phyloP scores from a whole-genome alignment of 2,888 invertebrate genomes.

The Sussaba pulchella region DNA sequence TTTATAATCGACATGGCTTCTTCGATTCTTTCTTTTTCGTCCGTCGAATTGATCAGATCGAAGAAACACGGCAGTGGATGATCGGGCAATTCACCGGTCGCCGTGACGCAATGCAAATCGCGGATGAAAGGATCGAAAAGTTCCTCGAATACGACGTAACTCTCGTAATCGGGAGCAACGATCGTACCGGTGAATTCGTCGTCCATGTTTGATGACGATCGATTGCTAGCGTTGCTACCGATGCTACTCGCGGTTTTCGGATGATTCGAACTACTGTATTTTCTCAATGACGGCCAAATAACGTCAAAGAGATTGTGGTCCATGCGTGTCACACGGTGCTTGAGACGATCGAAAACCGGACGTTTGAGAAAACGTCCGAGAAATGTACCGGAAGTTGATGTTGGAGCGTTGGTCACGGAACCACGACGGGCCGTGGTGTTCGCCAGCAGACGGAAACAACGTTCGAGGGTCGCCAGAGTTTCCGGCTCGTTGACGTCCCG shows the following conservation, averaged over 20 bases:
- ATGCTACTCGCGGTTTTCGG: conserved; percentile 93
- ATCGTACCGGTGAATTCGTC: conserved; percentile 90
- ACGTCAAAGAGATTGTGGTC: conserved; percentile 95
- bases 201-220: conserved; percentile 66
- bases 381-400: conserved; percentile 84
- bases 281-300: conserved; percentile 95
- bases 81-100: conserved; percentile 87
- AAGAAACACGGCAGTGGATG: conserved; percentile 87
- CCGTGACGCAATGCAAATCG: conserved; percentile 90
- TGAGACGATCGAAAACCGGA: conserved; percentile 90
- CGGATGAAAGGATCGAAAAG: conserved; percentile 93
- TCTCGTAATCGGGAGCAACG: conserved; percentile 94
- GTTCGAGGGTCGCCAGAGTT: conserved; percentile 90
- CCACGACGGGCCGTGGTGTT: conserved; percentile 81
- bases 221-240: conserved; percentile 86
- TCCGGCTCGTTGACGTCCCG: conserved; percentile 90
- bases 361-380: conserved; percentile 91
- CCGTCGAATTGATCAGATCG: conserved; percentile 68
- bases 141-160: conserved; percentile 93
- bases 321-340: conserved; percentile 91
- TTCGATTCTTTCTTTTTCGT: conserved; percentile 66
- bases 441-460: conserved; percentile 89
- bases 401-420: conserved; percentile 80
- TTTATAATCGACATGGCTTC: conserved; percentile 72
- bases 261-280: conserved; percentile 87